Percentiles rank a stretch among this genome's conserved stretches.
Conservation (phyloP, 2,113 vertebrate species). For the Megaptera novaeangliae region DNA sequence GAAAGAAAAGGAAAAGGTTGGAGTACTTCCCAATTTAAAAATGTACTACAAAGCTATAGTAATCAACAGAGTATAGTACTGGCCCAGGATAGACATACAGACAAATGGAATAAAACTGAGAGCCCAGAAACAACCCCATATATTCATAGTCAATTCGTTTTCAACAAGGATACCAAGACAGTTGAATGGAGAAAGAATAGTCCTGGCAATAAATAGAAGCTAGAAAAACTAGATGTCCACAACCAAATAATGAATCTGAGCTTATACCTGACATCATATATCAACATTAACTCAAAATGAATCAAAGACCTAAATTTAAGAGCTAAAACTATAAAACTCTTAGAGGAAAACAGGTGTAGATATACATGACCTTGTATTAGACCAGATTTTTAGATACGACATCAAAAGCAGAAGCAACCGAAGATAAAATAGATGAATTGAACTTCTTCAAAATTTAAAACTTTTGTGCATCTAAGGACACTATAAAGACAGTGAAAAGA, state of each 20-base stretch:
- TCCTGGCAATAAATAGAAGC: neutral
- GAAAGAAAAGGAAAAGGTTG: neutral
- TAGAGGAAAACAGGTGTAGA: neutral
- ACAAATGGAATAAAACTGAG: neutral
- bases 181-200: neutral
- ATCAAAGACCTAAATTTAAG: neutral
- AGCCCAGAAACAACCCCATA: neutral
- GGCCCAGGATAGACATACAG: neutral
- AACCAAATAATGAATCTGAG: neutral
- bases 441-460: neutral
- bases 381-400: neutral
- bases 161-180: neutral
- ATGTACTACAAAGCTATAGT: neutral
- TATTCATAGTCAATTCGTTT: neutral
- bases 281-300: neutral
- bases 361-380: neutral
- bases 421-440: neutral
- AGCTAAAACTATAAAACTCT: neutral
- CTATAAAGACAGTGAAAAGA: neutral
- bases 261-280: neutral
- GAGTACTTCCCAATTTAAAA: neutral
- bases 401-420: neutral
- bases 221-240: neutral
- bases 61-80: neutral
- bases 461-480: neutral